Evolutionary conservation across 2,113 vertebrate genomes (phyloP), one percentile per base, ranked within the genome.

Genomic region (Heterocephalus glaber): DNA sequence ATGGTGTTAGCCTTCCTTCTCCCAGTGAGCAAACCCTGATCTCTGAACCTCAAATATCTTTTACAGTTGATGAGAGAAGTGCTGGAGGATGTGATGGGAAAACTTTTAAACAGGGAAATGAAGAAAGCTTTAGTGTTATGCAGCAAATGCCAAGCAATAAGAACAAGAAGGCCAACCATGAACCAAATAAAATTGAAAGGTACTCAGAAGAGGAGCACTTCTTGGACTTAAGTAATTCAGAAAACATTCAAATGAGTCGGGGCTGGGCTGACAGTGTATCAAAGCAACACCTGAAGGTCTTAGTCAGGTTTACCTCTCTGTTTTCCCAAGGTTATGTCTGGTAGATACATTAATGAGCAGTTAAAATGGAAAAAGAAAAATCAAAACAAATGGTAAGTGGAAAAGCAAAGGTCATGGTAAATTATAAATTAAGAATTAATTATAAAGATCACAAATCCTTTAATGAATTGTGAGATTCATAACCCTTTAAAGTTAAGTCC

Each of bases 371-470:
- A 90, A 83, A 91, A 86, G 65, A 89, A 65, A 94, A 95, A 72
- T 49, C 44, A 83, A 76, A 93, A 49, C 11, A 85, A 68, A 63
- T 74, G 10, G 61, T 35, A 87, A 52, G 12, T 82, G 44, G 30
- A 72, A 92, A 82, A 94, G 22, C 66, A 89, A 47, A n/a, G 9
- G 4, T 19, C 66, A 60, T 2, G 35, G 13, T 60, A 76, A 89
- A 90, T 72, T 88, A 82, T 79, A 94, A 86, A 89, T 88, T 63
- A 96, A 90, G 44, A 93, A 70, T 58, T 76, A 38, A 82, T 76
- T 85, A 16, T 35, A 85, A 83, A 86, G 38, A 49, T 63, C 38
- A 52, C 47, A 49, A 49, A 49, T 49, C 47, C 47, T 49, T 90
- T 85, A 77, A 72, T 60, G 79, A 89, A 61, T 52, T 94, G 14